phyloP scores from a whole-genome alignment of 2,113 vertebrate species.

The Myotis yumanensis region DNA sequence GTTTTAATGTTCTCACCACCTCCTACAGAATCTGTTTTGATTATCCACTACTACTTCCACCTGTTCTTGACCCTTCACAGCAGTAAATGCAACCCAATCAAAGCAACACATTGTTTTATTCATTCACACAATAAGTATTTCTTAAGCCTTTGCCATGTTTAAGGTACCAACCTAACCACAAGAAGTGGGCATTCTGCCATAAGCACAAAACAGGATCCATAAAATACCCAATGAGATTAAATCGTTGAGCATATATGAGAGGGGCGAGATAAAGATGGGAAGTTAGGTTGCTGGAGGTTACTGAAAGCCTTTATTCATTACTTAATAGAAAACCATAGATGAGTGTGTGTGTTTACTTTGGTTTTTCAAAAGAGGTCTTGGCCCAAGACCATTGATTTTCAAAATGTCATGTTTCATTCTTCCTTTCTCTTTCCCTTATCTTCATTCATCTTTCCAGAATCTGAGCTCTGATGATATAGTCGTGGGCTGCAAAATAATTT shows the following conservation, averaged over 20 bases:
- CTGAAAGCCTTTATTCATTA: background rate
- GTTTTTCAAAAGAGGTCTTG: slow-evolving; percentile 8
- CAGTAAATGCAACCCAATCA: background rate
- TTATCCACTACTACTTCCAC: background rate
- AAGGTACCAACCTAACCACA: background rate
- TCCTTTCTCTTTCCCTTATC: background rate
- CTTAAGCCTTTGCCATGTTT: background rate
- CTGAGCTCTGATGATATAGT: background rate
- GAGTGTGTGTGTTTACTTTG: background rate
- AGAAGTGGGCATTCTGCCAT: background rate
- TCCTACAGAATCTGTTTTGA: background rate
- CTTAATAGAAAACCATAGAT: background rate
- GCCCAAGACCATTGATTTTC: background rate
- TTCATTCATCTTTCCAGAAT: slow-evolving; percentile 13
- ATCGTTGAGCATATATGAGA: background rate
- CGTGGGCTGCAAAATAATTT: slow-evolving; percentile 22
- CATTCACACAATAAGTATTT: background rate
- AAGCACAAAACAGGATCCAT: background rate
- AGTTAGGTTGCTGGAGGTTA: background rate
- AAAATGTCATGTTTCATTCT: background rate
- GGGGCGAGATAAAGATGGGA: background rate
- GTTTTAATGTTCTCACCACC: background rate
- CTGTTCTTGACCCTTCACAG: background rate
- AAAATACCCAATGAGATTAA: background rate
- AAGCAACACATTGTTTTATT: background rate